Evolutionary conservation across 2,797 vertebrate genomes (phyloP), one percentile per base, ranked within the genome.

Genomic region (Denticeps clupeoides): DNA sequence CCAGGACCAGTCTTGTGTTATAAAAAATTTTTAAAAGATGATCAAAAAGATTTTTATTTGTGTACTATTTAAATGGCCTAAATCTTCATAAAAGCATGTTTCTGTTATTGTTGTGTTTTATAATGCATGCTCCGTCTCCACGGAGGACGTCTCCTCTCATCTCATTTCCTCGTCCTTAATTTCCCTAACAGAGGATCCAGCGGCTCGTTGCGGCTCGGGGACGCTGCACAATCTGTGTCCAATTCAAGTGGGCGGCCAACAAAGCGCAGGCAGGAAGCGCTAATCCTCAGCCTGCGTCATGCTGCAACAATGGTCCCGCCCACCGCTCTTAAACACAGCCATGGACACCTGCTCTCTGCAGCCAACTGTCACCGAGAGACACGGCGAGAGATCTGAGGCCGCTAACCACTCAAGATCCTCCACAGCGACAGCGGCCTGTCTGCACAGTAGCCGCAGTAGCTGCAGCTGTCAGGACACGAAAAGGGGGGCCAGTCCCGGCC

Each of bases 281-380:
- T 82, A 84, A 83, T 83, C 78, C 78, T 78, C 78, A 74, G 82
- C 81, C 75, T 80, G 78, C 62, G 52, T 73, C 67, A 71, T 57
- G 55, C 66, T 59, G 62, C 73, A 80, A 82, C 78, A 82, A 80
- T 77, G 75, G 73, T 66, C 51, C 60, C 69, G 55, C 49, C 61
- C 51, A 49, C 45, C 21, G 50, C 56, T 62, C 58, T 51, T 41
- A 55, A 46, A 53, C 56, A 33, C 38, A 41, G 52, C 55, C 42
- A 58, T 25, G 58, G 45, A 74, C 71, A 68, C 64, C 60, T 59
- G 68, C 59, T 66, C 57, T 67, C 69, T 57, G 60, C 57, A 60
- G 62, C 63, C 63, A 71, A 60, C 59, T 67, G 59, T 67, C 72
- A 72, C 70, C 71, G 26, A 48, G 8, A 24, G 44, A 35, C 16